phyloP scores from a whole-genome alignment of 92 coral and sea anemone genomes.

The Epizoanthus scotinus region DNA sequence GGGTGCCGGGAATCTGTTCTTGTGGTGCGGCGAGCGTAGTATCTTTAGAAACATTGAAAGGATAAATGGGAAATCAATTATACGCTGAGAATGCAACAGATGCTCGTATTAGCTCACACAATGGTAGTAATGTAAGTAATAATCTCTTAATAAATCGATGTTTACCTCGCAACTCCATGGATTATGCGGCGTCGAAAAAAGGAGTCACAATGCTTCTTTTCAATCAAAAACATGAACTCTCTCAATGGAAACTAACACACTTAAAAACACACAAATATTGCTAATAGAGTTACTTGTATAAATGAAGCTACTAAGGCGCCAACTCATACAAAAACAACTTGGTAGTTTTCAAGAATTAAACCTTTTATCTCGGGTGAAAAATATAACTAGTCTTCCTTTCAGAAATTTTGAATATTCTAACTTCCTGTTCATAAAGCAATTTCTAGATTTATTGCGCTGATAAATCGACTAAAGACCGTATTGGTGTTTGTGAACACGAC shows the following conservation, averaged over 20 bases:
- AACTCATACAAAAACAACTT: not conserved
- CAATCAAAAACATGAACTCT: slow-evolving; percentile 2
- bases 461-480: slow-evolving; percentile 29
- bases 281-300: slow-evolving; percentile 39
- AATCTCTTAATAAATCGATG: slow-evolving; percentile 71
- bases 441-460: slow-evolving; percentile 27
- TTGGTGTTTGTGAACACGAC: slow-evolving; percentile 17
- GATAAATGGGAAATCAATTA: slow-evolving; percentile 91
- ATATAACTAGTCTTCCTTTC: not conserved
- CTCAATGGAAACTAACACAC: slow-evolving; percentile 17
- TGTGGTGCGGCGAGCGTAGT: slow-evolving; percentile 38
- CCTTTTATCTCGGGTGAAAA: slow-evolving; percentile 4
- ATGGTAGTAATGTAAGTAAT: slow-evolving; percentile 70
- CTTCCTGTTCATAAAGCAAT: slow-evolving; percentile 30
- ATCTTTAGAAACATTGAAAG: slow-evolving; percentile 66
- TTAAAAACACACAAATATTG: slow-evolving; percentile 18
- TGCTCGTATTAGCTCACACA: slow-evolving; percentile 67
- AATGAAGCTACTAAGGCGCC: slow-evolving; percentile 16
- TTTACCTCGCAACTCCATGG: slow-evolving; percentile 57
- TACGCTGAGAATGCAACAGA: slow-evolving; percentile 86
- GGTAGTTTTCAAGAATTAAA: slow-evolving; percentile 4
- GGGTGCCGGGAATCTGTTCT: slow-evolving; percentile 69
- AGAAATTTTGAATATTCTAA: slow-evolving; percentile 10
- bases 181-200: slow-evolving; percentile 51
- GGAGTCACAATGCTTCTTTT: slow-evolving; percentile 25